phyloP scores from a whole-genome alignment of 2,888 invertebrate genomes.

The Nymphalis urticae region DNA sequence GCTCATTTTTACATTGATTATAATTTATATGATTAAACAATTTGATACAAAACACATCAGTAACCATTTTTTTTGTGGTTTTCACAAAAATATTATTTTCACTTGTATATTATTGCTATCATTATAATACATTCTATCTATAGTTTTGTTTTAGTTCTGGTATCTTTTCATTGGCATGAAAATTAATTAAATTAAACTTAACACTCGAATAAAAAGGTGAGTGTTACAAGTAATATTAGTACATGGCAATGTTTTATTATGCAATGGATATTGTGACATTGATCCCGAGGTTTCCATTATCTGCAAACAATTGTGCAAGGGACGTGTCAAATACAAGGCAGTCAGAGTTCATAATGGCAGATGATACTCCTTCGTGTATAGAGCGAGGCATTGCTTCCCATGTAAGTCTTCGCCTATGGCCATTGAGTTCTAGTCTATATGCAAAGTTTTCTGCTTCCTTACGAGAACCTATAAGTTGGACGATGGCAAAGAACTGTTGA shows the following conservation, averaged over 20 bases:
- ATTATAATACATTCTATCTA: slow-evolving; percentile 38
- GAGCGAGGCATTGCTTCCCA: slow-evolving; percentile 99
- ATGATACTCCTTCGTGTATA: slow-evolving; percentile 99
- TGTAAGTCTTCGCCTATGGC: slow-evolving; percentile 95
- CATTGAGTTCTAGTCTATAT: slow-evolving; percentile 98
- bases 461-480: slow-evolving; percentile 98
- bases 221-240: slow-evolving; percentile 29
- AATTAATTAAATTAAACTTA: slow-evolving; percentile 42
- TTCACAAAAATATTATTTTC: slow-evolving; percentile 46
- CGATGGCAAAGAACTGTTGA: slow-evolving; percentile 98
- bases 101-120: slow-evolving; percentile 25
- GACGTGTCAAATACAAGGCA: slow-evolving; percentile 99
- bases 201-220: slow-evolving; percentile 32
- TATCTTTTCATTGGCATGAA: slow-evolving; percentile 49
- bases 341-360: slow-evolving; percentile 98
- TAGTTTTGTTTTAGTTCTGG: slow-evolving; percentile 36
- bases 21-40: slow-evolving; percentile 37
- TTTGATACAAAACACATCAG: slow-evolving; percentile 46
- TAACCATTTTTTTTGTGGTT: slow-evolving; percentile 26
- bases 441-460: slow-evolving; percentile 99
- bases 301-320: slow-evolving; percentile 98
- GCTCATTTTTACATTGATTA: slow-evolving; percentile 67
- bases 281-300: slow-evolving; percentile 99
- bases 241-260: slow-evolving; percentile 67
- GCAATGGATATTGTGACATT: slow-evolving; percentile 99